Base-by-base conservation (phyloP, 1,140 invertebrate species). In the Eumeta japonica region DNA sequence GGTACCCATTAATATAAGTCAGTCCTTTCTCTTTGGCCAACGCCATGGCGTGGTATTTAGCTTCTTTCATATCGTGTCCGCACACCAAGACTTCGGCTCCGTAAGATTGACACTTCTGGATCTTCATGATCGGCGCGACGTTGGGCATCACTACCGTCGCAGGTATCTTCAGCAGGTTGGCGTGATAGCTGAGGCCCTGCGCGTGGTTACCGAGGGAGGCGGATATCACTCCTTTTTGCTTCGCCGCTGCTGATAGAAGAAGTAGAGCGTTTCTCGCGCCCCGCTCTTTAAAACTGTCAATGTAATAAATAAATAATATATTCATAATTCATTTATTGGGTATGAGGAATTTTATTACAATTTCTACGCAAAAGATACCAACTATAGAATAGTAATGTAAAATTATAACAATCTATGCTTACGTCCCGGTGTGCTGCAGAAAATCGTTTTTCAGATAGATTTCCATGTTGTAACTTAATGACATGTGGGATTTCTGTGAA, bases 61-160 rank as follows among this genome's bases (percentile, higher is more conserved):
- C 88, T 71, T 95, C 90, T 13, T 81, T 84, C 83, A 97, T 92
- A 55, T 94, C 85, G 13, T 82, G 70, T 2, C 94, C 94, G 11
- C 87, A 75, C 2, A 96, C 82, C 10, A 96, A 81, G 9, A 97
- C 90, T 27, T 82, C 84, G 1, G 93, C 93, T 10, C 90, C 89
- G 56, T 84, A 90, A 37, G 86, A 84, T 31, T 82, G 79, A 60
- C 93, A 97, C 34, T 87, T 84, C 45, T 90, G 81, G 28, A 97
- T 87, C 75, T 97, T 97, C 91, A 96, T 96, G 28, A 97, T 89
- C 0, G 91, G 89, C 0, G 91, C 90, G 1, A 90, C 81, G 10
- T 86, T 83, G 0, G 94, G 94, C 94, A 97, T 97, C 0, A 97
- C 89, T 2, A 97, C 94, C 0, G 91, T 94, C 0, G 93, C 87